phyloP scores from a whole-genome alignment of 2,888 invertebrate genomes.

The Andricus curvator region DNA sequence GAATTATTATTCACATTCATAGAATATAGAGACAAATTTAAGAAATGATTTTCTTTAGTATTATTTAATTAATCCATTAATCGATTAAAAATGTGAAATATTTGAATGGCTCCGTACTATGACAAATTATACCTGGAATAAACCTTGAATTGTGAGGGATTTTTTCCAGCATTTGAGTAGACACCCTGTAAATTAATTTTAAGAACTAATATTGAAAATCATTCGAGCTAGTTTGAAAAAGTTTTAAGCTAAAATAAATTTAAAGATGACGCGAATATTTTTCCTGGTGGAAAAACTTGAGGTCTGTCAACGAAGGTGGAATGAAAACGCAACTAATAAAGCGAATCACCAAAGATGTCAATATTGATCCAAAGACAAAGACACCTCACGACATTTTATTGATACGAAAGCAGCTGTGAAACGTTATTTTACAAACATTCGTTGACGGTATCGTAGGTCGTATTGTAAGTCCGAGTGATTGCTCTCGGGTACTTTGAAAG shows the following conservation, averaged over 20 bases:
- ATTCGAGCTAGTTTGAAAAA: background rate
- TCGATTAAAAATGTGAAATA: too few species aligned
- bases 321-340: slow-evolving; percentile 28
- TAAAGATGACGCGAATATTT: slow-evolving; percentile 13
- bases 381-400: slow-evolving; percentile 42
- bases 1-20: too few species aligned
- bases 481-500: slow-evolving; percentile 28
- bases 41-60: too few species aligned
- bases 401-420: slow-evolving; percentile 39
- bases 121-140: too few species aligned
- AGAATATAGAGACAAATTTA: too few species aligned
- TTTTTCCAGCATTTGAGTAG: too few species aligned
- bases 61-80: too few species aligned
- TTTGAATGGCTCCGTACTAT: too few species aligned
- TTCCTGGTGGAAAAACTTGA: slow-evolving; percentile 8
- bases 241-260: background rate
- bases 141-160: too few species aligned
- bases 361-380: slow-evolving; percentile 66
- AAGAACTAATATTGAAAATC: background rate
- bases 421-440: slow-evolving; percentile 38
- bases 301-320: slow-evolving; percentile 27
- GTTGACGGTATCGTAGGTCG: slow-evolving; percentile 37
- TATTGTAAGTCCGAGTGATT: slow-evolving; percentile 33
- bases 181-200: background rate
- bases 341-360: slow-evolving; percentile 68